These are phyloP conservation scores for Xestia sexstrigata DNA, from an alignment of 2,888 invertebrate genomes.

Conservation along the genomic window DNA sequence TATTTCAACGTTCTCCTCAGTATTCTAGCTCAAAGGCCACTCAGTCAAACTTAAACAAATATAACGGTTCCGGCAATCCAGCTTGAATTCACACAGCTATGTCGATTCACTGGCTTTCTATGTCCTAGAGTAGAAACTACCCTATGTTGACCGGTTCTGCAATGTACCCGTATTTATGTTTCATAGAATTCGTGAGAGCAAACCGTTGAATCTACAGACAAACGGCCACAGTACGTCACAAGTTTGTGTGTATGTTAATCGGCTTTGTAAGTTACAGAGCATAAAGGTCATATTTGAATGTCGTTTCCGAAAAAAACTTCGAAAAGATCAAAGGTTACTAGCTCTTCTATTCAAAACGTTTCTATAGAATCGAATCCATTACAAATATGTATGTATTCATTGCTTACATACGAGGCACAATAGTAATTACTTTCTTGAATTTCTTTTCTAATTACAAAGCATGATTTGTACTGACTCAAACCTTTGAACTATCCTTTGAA, in stretches of 20 bases:
- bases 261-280: neutral
- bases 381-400: neutral
- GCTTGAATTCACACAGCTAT: neutral
- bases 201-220: slow-evolving; percentile 12
- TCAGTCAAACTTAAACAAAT: neutral
- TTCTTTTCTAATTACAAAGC: neutral
- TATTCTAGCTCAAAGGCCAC: too few species aligned
- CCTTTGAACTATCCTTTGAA: too few species aligned
- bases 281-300: neutral
- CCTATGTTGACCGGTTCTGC: neutral
- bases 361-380: neutral
- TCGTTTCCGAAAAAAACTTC: neutral
- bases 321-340: neutral
- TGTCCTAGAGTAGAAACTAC: neutral
- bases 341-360: neutral
- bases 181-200: slow-evolving; percentile 22
- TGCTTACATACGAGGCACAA: neutral
- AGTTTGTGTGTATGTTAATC: neutral
- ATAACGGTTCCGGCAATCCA: neutral
- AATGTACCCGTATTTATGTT: neutral
- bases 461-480: neutral
- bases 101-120: neutral
- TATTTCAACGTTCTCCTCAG: neutral
- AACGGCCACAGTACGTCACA: neutral
- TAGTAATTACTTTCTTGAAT: neutral